A percentile compares a stretch with the other conserved stretches of the same genome.
These are phyloP conservation scores for Triplophysa yarkandensis DNA, from an alignment of 2,797 vertebrate genomes.

Conservation along the genomic window DNA sequence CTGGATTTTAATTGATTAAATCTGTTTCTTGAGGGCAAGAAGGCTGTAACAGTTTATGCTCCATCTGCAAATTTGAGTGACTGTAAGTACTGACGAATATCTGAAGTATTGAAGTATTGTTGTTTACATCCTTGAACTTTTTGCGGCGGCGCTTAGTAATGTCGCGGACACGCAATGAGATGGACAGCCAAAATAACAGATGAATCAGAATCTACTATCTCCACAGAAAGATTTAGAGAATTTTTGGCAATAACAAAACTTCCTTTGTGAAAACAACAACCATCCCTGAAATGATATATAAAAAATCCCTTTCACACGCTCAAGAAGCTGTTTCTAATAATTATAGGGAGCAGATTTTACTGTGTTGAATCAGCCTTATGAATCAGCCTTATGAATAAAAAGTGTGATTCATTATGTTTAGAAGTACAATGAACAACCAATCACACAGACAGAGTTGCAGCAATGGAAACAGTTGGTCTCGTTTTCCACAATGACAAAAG, in stretches of 20 bases:
- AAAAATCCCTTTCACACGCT: constrained; percentile 42
- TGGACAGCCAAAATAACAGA: constrained; percentile 28
- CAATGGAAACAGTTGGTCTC: constrained; percentile 67
- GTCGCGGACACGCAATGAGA: constrained; percentile 20
- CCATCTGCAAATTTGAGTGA: constrained; percentile 35
- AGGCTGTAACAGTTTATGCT: constrained; percentile 36
- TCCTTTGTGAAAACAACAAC: constrained; percentile 29
- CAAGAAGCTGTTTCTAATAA: constrained; percentile 66
- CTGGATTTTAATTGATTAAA: constrained; percentile 35
- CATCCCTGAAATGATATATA: constrained; percentile 41
- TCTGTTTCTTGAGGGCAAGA: constrained; percentile 19
- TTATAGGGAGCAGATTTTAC: constrained; percentile 59
- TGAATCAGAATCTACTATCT: constrained; percentile 37
- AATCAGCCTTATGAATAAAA: constrained; percentile 62
- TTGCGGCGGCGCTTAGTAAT: constrained; percentile 20
- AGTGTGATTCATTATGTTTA: constrained; percentile 70
- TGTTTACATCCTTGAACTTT: constrained; percentile 35
- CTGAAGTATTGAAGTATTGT: constrained; percentile 6
- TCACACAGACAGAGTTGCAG: constrained; percentile 44
- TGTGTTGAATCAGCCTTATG: constrained; percentile 57
- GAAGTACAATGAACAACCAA: constrained; percentile 58
- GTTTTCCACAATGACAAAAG: constrained; percentile 68
- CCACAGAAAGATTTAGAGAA: constrained; percentile 7
- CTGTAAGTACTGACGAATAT: constrained; percentile 35
- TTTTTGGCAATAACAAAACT: constrained; percentile 39